A percentile compares a stretch with the other conserved stretches of the same genome.
These are phyloP conservation scores for Trypoxylus dichotomus DNA, from an alignment of 1,140 invertebrate species.

Conservation along the genomic window DNA sequence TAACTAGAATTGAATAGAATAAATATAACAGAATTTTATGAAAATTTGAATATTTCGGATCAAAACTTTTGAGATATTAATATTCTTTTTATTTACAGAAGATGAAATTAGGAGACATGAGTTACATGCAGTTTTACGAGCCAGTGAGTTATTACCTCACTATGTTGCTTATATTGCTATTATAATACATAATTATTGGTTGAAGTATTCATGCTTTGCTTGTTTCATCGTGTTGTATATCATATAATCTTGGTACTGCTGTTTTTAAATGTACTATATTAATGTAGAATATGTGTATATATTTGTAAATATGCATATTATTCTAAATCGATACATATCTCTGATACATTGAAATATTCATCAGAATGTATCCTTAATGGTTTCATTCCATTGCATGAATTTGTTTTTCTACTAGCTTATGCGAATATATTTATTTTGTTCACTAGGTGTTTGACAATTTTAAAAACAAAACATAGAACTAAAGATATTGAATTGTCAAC, in stretches of 20 bases:
- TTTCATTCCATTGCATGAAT: neutral
- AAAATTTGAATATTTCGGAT: too few relatives aligned
- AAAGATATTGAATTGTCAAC: too few relatives aligned
- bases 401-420: too few relatives aligned
- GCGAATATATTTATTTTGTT: too few relatives aligned
- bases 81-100: slow-evolving; percentile 65
- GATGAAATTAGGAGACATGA: slow-evolving; percentile 69
- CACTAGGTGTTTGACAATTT: too few relatives aligned
- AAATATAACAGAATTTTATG: too few relatives aligned
- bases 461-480: too few relatives aligned
- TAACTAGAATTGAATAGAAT: too few relatives aligned
- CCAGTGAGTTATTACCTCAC: slow-evolving; percentile 65
- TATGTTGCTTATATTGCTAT: slow-evolving; percentile 9
- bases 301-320: neutral
- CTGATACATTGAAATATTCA: neutral
- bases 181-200: neutral
- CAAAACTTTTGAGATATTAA: neutral
- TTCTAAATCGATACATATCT: neutral
- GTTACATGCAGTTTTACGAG: slow-evolving; percentile 78
- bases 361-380: neutral
- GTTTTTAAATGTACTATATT: neutral
- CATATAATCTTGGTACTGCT: neutral
- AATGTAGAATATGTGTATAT: neutral
- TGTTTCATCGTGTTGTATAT: neutral
- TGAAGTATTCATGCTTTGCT: slow-evolving; percentile 10